These are phyloP conservation scores for Drosophila nigricruria DNA, from an alignment of 2,888 invertebrate genomes.

Conservation along the genomic window DNA sequence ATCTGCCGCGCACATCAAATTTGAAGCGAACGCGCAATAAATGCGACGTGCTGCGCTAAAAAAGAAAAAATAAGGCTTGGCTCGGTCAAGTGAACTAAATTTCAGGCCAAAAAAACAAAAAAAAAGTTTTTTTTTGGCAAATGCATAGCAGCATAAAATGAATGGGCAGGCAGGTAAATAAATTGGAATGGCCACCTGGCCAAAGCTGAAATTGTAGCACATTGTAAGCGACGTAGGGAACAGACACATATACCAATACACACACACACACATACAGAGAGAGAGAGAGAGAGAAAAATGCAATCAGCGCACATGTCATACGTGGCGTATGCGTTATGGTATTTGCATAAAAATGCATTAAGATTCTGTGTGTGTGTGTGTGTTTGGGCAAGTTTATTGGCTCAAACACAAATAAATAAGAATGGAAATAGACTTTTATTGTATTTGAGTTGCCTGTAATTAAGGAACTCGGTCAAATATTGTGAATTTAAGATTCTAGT, in stretches of 20 bases:
- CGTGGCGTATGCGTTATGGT: constrained; percentile 62
- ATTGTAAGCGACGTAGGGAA: constrained; percentile 9
- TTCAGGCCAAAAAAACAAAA: constrained; percentile 5
- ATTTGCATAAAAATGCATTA: constrained; percentile 53
- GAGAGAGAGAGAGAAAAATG: constrained; percentile 23
- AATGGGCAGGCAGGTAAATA: constrained; percentile 53
- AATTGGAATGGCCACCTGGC: constrained; percentile 36
- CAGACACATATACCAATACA: neutral
- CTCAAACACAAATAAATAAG: constrained; percentile 1
- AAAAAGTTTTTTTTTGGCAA: constrained; percentile 18
- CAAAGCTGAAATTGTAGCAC: constrained; percentile 26
- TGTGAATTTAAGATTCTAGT: neutral
- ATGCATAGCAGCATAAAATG: constrained; percentile 28
- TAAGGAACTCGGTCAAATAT: neutral
- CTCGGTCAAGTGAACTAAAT: constrained; percentile 20
- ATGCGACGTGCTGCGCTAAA: constrained; percentile 13
- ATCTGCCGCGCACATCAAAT: constrained; percentile 21
- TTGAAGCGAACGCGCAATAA: constrained; percentile 39
- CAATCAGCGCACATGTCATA: constrained; percentile 68
- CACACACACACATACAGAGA: neutral
- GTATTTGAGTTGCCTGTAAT: neutral
- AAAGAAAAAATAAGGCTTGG: constrained; percentile 10
- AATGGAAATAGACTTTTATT: constrained; percentile 3
- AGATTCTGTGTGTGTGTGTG: constrained; percentile 26
- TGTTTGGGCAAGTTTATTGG: constrained; percentile 7